These are phyloP conservation scores for Pinctada fucata DNA, from an alignment of 2,888 invertebrate species.

Conservation along the genomic window DNA sequence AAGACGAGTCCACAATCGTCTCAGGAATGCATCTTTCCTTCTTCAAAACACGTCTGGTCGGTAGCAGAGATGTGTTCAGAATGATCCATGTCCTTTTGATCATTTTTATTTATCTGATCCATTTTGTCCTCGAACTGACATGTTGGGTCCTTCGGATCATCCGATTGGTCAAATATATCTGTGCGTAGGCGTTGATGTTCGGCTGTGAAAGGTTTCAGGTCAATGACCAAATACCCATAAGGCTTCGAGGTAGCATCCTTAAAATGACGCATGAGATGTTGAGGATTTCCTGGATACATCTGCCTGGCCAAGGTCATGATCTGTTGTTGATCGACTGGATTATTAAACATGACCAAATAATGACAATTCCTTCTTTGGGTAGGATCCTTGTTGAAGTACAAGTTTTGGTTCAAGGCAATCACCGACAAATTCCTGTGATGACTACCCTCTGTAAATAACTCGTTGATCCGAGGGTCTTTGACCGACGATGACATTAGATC, in stretches of 20 bases:
- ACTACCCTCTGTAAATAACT: constrained; percentile 45
- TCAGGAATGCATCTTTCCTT: constrained; percentile 25
- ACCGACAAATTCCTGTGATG: constrained; percentile 45
- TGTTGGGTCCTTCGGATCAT: no score
- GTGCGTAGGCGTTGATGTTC: constrained; percentile 27
- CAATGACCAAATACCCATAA: constrained; percentile 9
- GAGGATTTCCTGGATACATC: constrained; percentile 37
- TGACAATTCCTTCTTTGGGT: constrained; percentile 50
- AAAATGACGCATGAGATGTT: constrained; percentile 15
- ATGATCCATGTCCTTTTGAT: background rate
- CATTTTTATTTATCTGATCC: constrained; percentile 19
- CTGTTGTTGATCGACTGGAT: constrained; percentile 46
- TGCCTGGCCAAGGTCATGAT: constrained; percentile 45
- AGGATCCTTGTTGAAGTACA: constrained; percentile 47
- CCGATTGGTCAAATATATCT: no score
- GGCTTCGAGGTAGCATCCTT: background rate
- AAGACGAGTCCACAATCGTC: constrained; percentile 41
- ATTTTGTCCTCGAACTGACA: no score
- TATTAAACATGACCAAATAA: constrained; percentile 48
- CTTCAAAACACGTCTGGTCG: constrained; percentile 22
- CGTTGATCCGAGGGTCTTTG: constrained; percentile 39
- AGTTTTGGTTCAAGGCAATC: constrained; percentile 44
- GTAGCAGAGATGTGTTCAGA: constrained; percentile 9
- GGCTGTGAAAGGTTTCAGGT: constrained; percentile 28
- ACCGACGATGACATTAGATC: constrained; percentile 32